Base-by-base conservation (phyloP, 2,888 invertebrate genomes). In the Congeria kusceri region DNA sequence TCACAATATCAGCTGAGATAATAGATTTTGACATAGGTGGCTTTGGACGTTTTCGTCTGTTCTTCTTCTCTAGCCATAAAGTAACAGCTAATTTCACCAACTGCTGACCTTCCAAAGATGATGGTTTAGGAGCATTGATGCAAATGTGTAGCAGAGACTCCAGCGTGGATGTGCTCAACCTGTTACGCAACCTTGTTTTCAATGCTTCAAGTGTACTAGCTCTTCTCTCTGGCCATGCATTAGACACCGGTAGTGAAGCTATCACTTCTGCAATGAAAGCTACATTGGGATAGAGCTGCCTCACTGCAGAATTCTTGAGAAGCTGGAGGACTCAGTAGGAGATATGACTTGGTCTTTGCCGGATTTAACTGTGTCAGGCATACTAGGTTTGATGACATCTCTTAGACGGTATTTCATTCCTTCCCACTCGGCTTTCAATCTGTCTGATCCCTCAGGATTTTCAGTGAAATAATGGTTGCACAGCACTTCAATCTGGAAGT, bases 201-300 rank as follows among this genome's bases (percentile, higher is more conserved):
- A n/a, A n/a, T n/a, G n/a, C n/a, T n/a, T n/a, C n/a, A n/a, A 85
- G 47, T 0, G 80, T 62, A 71, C 82, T 83, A n/a, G 80, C 79
- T 3, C 78, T 83, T 67, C 80, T 78, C 28, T 85, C 80, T 53
- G 83, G 80, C 80, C 85, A 85, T 13, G 85, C 80, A 74, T 85
- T 85, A 2, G 80, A 69, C 0, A 83, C 75, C 11, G 82, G 83
- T 3, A 83, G 28, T 28, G 74, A 77, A 1, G 66, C 61, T 28
- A 72, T 67, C 4, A 75, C 73, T 56, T 79, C 81, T 25, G 77
- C 72, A 15, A 80, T 32, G 53, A 49, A 57, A 0, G 23, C 20
- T 0, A 81, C 25, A 0, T 28, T 9, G 23, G 77, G 78, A 44
- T 66, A 74, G n/a, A 77, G 27, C 29, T 63, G 56, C 53, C 53